Evolutionary conservation across 2,888 invertebrate genomes (phyloP), one percentile per base, ranked within the genome.

Genomic region (Chaetogeoica ovagalla): DNA sequence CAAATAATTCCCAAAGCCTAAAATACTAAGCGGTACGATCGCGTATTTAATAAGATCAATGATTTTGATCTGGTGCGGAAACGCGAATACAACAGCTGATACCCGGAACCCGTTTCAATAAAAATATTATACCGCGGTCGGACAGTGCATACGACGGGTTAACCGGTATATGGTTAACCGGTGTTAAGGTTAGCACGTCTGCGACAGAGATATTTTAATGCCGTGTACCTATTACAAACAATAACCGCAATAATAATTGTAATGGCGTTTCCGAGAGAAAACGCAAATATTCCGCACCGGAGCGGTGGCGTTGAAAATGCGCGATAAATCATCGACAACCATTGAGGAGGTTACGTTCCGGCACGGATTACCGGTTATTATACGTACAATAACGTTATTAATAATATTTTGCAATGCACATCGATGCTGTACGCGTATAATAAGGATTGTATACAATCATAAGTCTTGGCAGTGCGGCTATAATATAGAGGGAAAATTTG

Each of bases 291-390:
- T 55, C 8, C 21, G 39, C 23, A 8, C 17, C 43, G 4, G 19
- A 57, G 23, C 13, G 60, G n/a, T 17, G 59, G 15, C 48, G 48
- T 60, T 59, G 60, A 60, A 68, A 76, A 68, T 76, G n/a, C 76
- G 23, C 23, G 69, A 37, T 19, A 74, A 55, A 68, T 48, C 37
- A 37, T 70, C 52, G 69, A 62, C 69, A 77, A 52, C 68, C 52
- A 62, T 63, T 62, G n/a, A n/a, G n/a, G 62, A 77, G 62, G 77
- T 70, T 52, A 62, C 52, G 19, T 77, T 70, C 21, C 48, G 70
- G 62, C 19, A 77, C 70, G 62, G 77, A 76, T 77, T 77, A 65
- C 17, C 1, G 39, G 0, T 21, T 30, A 52, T 73, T 55, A 65
- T 55, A 19, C n/a, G n/a, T n/a, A 57, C 23, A 39, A 55, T 63